A percentile compares a stretch with the other conserved stretches of the same genome.
phyloP scores from a whole-genome alignment of 2,113 vertebrate genomes.

The Megaptera novaeangliae region DNA sequence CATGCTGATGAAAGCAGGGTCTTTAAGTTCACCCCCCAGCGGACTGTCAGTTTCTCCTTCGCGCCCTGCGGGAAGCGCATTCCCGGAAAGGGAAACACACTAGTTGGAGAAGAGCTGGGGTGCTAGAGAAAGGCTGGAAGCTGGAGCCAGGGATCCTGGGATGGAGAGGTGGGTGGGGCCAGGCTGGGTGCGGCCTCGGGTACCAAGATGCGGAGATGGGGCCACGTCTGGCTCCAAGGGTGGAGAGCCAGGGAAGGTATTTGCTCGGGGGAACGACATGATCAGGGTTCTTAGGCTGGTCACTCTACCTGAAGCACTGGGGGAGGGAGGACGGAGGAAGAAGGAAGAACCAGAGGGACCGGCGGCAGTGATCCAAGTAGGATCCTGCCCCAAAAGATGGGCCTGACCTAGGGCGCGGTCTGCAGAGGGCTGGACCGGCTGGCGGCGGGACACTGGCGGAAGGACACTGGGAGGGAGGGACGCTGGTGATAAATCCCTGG shows the following conservation, averaged over 20 bases:
- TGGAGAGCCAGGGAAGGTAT: neutral
- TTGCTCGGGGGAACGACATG: rapidly evolving
- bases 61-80: neutral
- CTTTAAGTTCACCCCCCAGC: neutral
- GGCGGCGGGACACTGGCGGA: neutral
- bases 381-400: neutral
- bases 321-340: neutral
- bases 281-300: neutral
- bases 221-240: neutral
- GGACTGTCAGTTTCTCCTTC: neutral
- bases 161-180: neutral
- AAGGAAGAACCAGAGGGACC: too few species aligned
- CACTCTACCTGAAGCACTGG: neutral
- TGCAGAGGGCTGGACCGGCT: neutral
- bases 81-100: neutral
- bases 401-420: neutral
- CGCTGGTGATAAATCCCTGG: neutral
- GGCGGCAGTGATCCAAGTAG: neutral
- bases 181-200: neutral
- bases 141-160: neutral
- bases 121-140: neutral
- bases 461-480: neutral
- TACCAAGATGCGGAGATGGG: neutral
- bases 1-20: neutral
- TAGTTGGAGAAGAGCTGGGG: neutral